These are phyloP conservation scores for Perizoma flavofasciatum DNA, from an alignment of 2,888 invertebrate species.

Conservation along the genomic window DNA sequence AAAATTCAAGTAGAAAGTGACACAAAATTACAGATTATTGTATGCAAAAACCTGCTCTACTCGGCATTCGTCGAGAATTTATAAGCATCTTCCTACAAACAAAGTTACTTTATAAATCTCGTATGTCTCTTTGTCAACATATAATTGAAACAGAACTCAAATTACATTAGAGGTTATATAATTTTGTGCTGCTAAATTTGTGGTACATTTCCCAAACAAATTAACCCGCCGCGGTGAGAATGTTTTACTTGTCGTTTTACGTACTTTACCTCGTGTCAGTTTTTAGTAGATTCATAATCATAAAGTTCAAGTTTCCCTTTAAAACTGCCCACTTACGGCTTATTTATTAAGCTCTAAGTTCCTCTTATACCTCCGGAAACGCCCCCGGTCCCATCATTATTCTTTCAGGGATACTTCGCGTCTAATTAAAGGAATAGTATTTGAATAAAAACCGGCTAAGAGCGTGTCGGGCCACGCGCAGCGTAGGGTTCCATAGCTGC, in stretches of 20 bases:
- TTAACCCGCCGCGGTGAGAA: constrained; percentile 27
- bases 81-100: constrained; percentile 19
- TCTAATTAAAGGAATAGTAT: constrained; percentile 72
- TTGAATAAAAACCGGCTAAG: constrained; percentile 54
- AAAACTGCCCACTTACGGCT: constrained; percentile 43
- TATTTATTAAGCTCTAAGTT: constrained; percentile 48
- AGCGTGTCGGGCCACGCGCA: no score
- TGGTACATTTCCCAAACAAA: constrained; percentile 37
- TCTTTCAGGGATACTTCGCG: constrained; percentile 63
- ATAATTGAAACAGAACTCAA: constrained; percentile 44
- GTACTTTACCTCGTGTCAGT: constrained; percentile 34
- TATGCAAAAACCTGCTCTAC: constrained; percentile 10
- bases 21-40: constrained; percentile 15
- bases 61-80: constrained; percentile 22
- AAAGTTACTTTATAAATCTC: constrained; percentile 31
- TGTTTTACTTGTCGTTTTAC: constrained; percentile 20
- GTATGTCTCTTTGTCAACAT: constrained; percentile 40
- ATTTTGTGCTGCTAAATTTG: constrained; percentile 38
- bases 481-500: no score
- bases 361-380: constrained; percentile 38
- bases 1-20: constrained; percentile 12
- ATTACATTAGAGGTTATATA: constrained; percentile 37
- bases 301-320: constrained; percentile 40
- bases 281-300: constrained; percentile 37
- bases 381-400: constrained; percentile 54